Base-by-base conservation (phyloP, 2,888 invertebrate genomes). In the Neoaliturus tenellus region DNA sequence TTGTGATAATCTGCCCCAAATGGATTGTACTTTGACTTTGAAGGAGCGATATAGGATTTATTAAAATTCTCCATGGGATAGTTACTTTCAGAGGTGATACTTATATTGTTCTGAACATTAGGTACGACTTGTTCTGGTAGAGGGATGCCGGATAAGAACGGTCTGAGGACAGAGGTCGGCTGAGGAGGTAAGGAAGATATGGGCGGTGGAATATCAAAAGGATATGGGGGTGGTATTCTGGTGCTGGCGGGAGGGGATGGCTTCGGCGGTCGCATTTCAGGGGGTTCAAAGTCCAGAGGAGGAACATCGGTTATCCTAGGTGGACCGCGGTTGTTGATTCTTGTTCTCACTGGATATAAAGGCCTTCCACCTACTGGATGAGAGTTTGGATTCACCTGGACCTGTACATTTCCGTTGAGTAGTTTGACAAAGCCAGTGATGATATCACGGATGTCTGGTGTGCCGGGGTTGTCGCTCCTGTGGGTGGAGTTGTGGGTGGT, bases 311-410 rank as follows among this genome's bases (percentile, higher is more conserved):
- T 94, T 86, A 97, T 95, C 86, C 96, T 93, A 0, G 98, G 97
- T 0, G 98, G 98, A 0, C 97, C 98, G 84, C 98, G 91, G 89
- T 98, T 97, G 89, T 98, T 98, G 20, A 98, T 98, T 85, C 98
- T 92, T 2, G 95, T 95, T 31, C 94, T 93, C 88, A 95, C 96
- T 91, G 17, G 92, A 89, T 1, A 92, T 0, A 93, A 93, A 87
- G 89, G 39, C 88, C 87, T 2, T 92, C 35, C 58, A 28, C 80
- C 48, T 2, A 62, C 44, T 35, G 75, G 39, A 33, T 85, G 85
- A 0, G 78, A 75, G 33, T 86, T 83, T 10, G 83, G 84, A 25
- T 85, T 85, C 2, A 84, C 82, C 23, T 84, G 91, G 0, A 97
- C 96, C 88, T 97, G 97, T 0, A 97, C 97, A 88, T 97, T 97